Percentiles rank a stretch among this genome's conserved stretches.
Conservation (phyloP, 2,888 invertebrate genomes). For the Pandemis cinnamomeana region DNA sequence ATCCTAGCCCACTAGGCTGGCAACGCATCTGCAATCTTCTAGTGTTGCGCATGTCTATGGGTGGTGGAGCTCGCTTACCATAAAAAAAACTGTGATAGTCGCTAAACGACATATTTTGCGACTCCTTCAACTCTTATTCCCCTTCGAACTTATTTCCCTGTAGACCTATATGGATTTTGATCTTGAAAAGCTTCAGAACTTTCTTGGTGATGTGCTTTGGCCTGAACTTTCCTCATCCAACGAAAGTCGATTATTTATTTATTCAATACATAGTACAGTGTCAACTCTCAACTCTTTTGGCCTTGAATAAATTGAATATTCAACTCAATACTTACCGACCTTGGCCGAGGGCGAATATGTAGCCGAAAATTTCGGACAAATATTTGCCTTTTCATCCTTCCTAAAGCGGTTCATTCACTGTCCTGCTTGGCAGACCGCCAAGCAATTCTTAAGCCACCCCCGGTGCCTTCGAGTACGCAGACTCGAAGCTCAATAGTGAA, state of each 20-base stretch:
- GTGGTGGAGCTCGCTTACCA: no score
- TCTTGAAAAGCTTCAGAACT: neutral
- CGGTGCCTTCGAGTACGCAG: neutral
- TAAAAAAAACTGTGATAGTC: no score
- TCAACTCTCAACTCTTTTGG: neutral
- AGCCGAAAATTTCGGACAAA: constrained; percentile 4
- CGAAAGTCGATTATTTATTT: neutral
- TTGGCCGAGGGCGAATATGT: neutral
- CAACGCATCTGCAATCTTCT: no score
- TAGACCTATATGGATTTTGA: neutral
- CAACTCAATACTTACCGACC: neutral
- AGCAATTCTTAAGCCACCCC: neutral
- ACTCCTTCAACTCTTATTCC: neutral
- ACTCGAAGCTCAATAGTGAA: neutral
- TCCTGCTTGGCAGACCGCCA: constrained; percentile 4
- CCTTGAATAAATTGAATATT: constrained; percentile 6
- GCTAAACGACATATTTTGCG: no score
- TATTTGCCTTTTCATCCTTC: neutral
- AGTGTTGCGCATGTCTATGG: no score
- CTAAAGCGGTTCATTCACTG: constrained; percentile 5
- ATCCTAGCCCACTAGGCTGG: no score
- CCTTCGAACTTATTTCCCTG: neutral
- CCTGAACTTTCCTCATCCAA: neutral
- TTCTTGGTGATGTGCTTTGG: neutral
- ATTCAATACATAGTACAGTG: constrained; percentile 1